Evolutionary conservation across 2,797 vertebrate species (phyloP).

Genomic region (Melanotaenia nigrans): DNA sequence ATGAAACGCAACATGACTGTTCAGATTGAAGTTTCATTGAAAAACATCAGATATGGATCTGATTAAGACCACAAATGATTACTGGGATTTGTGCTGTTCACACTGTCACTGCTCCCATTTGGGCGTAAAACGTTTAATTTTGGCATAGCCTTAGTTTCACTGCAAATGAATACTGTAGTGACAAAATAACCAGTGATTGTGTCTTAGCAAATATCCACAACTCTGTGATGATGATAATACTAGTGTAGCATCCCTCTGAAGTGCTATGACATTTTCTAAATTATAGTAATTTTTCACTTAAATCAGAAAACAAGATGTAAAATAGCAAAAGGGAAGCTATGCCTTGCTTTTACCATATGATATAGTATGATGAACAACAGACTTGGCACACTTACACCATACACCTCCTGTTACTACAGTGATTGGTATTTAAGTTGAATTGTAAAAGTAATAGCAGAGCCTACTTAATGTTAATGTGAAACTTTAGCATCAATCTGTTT

Average conservation of each 20-base stretch:
- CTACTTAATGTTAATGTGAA: background rate
- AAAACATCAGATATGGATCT: too few species aligned
- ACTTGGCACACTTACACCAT: background rate
- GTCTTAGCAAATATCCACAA: background rate
- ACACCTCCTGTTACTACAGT: background rate
- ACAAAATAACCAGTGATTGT: slow-evolving; percentile 7
- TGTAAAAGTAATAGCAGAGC: background rate
- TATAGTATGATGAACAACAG: background rate
- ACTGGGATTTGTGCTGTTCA: too few species aligned
- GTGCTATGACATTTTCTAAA: too few species aligned
- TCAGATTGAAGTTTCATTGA: too few species aligned
- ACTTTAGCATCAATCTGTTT: slow-evolving; percentile 1
- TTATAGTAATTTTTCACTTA: too few species aligned
- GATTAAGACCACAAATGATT: too few species aligned
- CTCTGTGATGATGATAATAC: background rate
- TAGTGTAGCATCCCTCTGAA: background rate
- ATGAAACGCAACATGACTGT: too few species aligned
- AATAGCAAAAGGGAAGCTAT: background rate
- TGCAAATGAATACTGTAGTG: background rate
- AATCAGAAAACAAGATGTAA: background rate
- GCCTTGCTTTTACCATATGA: background rate
- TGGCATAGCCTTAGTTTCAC: background rate
- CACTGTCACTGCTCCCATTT: too few species aligned
- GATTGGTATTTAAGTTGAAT: background rate
- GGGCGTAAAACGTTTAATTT: too few species aligned